phyloP scores from a whole-genome alignment of 2,113 vertebrate genomes.

The Hassar affinis region DNA sequence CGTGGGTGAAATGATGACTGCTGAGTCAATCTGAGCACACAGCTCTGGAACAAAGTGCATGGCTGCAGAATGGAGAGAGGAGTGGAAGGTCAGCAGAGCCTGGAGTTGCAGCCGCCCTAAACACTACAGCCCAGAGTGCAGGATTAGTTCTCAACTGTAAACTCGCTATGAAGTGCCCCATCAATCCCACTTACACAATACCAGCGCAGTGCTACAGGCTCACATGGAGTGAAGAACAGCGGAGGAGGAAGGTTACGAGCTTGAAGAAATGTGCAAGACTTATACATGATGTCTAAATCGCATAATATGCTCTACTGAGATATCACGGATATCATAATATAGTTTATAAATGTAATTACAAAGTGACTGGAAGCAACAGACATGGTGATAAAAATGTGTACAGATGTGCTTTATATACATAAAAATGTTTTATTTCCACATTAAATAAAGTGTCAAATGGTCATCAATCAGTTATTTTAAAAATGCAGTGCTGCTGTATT shows the following conservation, averaged over 20 bases:
- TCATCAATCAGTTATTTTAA: too few relatives aligned
- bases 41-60: conserved; percentile 7
- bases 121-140: background rate
- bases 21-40: conserved; percentile 16
- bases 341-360: background rate
- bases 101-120: background rate
- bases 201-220: background rate
- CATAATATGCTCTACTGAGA: background rate
- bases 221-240: background rate
- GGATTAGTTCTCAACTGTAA: background rate
- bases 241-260: background rate
- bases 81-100: background rate
- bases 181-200: background rate
- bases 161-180: background rate
- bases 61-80: background rate
- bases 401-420: background rate
- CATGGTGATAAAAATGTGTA: background rate
- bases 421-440: too few relatives aligned
- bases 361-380: background rate
- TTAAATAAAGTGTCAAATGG: too few relatives aligned
- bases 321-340: background rate
- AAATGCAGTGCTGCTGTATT: background rate
- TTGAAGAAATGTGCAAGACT: background rate
- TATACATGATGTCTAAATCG: background rate
- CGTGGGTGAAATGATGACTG: conserved; percentile 20